These are phyloP conservation scores for Lutraria lutraria DNA, from an alignment of 2,888 invertebrate species.

Conservation along the genomic window DNA sequence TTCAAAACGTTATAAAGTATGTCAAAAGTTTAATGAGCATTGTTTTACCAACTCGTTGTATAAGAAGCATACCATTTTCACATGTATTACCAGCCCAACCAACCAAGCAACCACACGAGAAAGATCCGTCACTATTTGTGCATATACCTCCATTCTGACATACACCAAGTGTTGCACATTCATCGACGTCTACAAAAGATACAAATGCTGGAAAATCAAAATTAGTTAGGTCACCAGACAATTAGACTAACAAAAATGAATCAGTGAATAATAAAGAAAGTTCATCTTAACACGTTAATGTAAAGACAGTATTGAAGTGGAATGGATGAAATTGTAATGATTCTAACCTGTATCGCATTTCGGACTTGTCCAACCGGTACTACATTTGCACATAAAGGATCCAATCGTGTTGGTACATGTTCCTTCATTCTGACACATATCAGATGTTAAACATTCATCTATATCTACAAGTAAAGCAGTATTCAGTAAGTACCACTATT, in stretches of 20 bases:
- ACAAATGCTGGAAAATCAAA: neutral
- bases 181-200: conserved; percentile 53
- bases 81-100: conserved; percentile 51
- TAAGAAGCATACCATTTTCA: conserved; percentile 41
- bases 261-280: too few species aligned
- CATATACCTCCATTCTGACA: conserved; percentile 58
- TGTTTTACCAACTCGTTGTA: too few species aligned
- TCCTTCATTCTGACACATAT: conserved; percentile 56
- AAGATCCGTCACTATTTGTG: conserved; percentile 55
- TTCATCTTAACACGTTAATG: neutral
- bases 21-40: too few species aligned
- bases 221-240: neutral
- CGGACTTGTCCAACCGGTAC: conserved; percentile 39
- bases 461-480: conserved; percentile 37
- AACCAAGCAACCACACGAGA: conserved; percentile 44
- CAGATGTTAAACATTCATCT: conserved; percentile 55
- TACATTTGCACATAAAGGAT: conserved; percentile 58
- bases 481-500: too few species aligned
- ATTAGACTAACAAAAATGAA: neutral
- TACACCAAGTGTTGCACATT: conserved; percentile 33
- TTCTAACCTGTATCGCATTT: conserved; percentile 52
- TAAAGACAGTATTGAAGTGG: neutral
- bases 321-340: neutral
- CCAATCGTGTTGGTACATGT: conserved; percentile 53
- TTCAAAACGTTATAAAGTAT: too few species aligned